Evolutionary conservation across 2,113 vertebrate genomes (phyloP).

Genomic region (Synchiropus splendidus): DNA sequence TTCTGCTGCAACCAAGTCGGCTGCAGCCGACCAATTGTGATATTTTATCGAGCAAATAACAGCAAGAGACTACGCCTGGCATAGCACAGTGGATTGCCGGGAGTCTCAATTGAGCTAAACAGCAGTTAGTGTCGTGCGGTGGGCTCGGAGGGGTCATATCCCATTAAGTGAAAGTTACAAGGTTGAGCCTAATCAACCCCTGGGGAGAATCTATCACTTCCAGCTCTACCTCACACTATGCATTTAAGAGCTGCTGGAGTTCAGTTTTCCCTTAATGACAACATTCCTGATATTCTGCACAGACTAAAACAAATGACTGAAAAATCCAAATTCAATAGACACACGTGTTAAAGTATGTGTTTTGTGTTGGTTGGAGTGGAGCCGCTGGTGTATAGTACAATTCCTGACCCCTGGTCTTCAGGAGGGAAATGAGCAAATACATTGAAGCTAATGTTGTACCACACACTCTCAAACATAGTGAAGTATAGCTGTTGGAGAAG

Average conservation of each 20-base stretch:
- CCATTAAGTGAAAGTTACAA: slow-evolving; percentile 57
- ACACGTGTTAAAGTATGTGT: too few species aligned
- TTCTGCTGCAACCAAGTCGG: slow-evolving; percentile 22
- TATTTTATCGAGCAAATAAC: slow-evolving; percentile 54
- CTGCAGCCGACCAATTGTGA: slow-evolving; percentile 53
- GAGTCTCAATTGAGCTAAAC: slow-evolving; percentile 57
- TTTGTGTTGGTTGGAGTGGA: slow-evolving; percentile 1
- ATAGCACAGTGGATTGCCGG: slow-evolving; percentile 60
- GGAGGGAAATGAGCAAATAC: too few species aligned
- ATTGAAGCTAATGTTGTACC: too few species aligned
- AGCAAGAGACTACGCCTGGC: slow-evolving; percentile 53
- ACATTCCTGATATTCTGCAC: slow-evolving; percentile 17
- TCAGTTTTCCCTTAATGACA: slow-evolving; percentile 27
- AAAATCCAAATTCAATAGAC: too few species aligned
- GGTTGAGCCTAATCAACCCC: slow-evolving; percentile 56
- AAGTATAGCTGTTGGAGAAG: too few species aligned
- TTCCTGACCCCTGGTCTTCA: too few species aligned
- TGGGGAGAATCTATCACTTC: slow-evolving; percentile 55
- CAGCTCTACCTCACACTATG: slow-evolving; percentile 52
- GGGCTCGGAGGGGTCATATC: slow-evolving; percentile 52
- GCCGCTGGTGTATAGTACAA: too few species aligned
- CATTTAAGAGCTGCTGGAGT: slow-evolving; percentile 36
- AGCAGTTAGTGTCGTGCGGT: slow-evolving; percentile 30
- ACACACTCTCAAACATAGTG: too few species aligned
- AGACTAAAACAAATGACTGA: too few species aligned